Percentiles rank a stretch among this genome's conserved stretches.
phyloP scores from a whole-genome alignment of 2,113 vertebrate species.

The Hippocampus abdominalis region DNA sequence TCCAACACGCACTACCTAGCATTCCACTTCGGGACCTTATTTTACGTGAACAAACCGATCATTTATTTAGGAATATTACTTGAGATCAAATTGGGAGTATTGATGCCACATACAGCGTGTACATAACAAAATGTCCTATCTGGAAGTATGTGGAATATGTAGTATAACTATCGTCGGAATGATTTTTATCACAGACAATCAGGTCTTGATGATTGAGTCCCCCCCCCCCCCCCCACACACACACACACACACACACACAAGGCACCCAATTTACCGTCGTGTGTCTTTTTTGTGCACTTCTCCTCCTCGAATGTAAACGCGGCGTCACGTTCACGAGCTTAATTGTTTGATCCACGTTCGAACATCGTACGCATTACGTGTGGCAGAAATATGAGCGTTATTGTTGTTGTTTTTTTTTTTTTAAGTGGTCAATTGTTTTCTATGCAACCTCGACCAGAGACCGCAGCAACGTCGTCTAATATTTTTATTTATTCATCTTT shows the following conservation, averaged over 20 bases:
- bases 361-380: neutral
- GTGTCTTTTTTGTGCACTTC: slow-evolving; percentile 21
- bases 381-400: neutral
- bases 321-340: neutral
- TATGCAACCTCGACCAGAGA: neutral
- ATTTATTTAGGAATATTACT: slow-evolving; percentile 44
- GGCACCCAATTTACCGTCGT: neutral
- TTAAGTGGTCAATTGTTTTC: neutral
- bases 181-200: slow-evolving; percentile 71
- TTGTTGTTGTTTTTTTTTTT: neutral
- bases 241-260: no score
- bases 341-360: neutral
- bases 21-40: slow-evolving; percentile 31
- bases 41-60: slow-evolving; percentile 11
- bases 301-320: slow-evolving; percentile 11
- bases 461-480: neutral
- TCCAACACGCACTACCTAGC: slow-evolving; percentile 40
- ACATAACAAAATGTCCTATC: slow-evolving; percentile 32
- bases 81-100: slow-evolving; percentile 46
- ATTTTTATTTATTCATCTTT: neutral
- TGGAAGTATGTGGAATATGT: slow-evolving; percentile 31
- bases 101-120: slow-evolving; percentile 40
- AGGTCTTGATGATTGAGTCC: slow-evolving; percentile 60
- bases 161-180: neutral
- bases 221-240: neutral